phyloP scores from a whole-genome alignment of 2,888 invertebrate genomes.

The Andricus quercusramuli region DNA sequence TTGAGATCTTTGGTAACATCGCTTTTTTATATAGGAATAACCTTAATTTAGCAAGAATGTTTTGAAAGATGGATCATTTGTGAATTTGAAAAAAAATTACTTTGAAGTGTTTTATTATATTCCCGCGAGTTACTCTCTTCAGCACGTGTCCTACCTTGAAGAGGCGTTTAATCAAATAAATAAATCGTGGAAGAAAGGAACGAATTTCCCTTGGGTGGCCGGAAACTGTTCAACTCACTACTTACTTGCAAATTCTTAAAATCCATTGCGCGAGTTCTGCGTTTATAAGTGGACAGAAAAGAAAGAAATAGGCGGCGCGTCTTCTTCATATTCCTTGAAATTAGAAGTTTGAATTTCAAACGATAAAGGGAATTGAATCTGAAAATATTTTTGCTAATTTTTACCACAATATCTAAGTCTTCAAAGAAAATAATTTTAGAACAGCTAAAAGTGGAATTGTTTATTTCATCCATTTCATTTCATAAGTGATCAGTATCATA shows the following conservation, averaged over 20 bases:
- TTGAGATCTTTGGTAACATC: no score
- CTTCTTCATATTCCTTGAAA: background rate
- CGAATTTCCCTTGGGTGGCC: slow-evolving; percentile 31
- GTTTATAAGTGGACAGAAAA: background rate
- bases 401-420: background rate
- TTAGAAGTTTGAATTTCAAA: background rate
- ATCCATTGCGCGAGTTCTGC: slow-evolving; percentile 5
- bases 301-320: background rate
- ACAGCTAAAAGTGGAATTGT: no score
- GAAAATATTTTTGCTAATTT: background rate
- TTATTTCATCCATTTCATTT: no score
- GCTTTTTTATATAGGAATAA: no score
- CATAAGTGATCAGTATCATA: no score
- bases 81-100: background rate
- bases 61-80: background rate
- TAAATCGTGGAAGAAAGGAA: slow-evolving; percentile 21
- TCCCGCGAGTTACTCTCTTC: background rate
- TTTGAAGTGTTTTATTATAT: background rate
- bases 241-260: slow-evolving; percentile 29
- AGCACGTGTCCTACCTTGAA: background rate
- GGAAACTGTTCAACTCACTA: background rate
- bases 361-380: background rate
- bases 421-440: no score
- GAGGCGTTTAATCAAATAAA: slow-evolving; percentile 14
- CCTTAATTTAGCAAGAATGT: no score